These are phyloP conservation scores for Centropus bengalensis DNA, from an alignment of 2,113 vertebrate genomes.

Conservation along the genomic window DNA sequence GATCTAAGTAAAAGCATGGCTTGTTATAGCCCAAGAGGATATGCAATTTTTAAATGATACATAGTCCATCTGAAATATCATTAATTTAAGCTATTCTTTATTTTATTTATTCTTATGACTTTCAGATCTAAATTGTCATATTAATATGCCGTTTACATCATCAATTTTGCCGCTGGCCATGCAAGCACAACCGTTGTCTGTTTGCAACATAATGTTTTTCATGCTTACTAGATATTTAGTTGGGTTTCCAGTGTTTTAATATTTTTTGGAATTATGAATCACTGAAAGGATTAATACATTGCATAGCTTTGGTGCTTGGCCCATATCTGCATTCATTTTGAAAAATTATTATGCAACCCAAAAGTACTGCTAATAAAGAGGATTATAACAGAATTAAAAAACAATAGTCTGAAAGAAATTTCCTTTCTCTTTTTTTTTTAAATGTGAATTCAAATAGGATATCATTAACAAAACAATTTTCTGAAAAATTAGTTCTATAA, in stretches of 20 bases:
- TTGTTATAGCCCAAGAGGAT: background rate
- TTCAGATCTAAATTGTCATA: background rate
- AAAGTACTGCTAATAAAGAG: background rate
- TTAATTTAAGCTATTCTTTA: background rate
- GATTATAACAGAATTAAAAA: background rate
- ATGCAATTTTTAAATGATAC: background rate
- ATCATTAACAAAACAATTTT: background rate
- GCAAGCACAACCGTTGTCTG: background rate
- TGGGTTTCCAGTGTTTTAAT: background rate
- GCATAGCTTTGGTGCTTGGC: background rate
- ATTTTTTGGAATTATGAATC: background rate
- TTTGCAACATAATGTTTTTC: background rate
- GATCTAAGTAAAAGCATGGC: conserved; percentile 27
- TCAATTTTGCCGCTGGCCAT: background rate
- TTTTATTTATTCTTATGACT: background rate
- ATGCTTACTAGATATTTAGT: background rate
- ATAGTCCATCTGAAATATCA: background rate
- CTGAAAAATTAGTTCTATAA: background rate
- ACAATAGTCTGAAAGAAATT: background rate
- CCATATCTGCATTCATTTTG: background rate
- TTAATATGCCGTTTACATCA: background rate
- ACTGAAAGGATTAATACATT: background rate
- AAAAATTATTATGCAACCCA: background rate
- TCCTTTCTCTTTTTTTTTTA: background rate
- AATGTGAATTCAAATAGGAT: background rate